Percentiles rank a stretch among this genome's conserved stretches.
These are phyloP conservation scores for Zoroaster sp. DNA, from an alignment of 53 echinoderm and acorn worm genomes.

Conservation along the genomic window DNA sequence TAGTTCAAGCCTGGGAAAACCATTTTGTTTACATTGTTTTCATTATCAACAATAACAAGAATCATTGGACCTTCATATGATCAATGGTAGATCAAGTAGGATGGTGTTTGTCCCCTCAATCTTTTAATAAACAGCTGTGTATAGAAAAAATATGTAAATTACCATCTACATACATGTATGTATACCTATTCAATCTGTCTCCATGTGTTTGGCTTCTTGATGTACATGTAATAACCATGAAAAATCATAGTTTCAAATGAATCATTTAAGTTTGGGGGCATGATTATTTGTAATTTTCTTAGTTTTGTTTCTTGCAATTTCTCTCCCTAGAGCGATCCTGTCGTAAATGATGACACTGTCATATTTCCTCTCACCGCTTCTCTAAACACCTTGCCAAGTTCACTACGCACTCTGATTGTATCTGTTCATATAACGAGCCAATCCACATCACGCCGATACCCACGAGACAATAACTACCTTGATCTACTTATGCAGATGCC, in stretches of 20 bases:
- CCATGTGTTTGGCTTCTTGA: neutral
- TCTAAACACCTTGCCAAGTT: slow-evolving; percentile 27
- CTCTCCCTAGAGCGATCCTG: slow-evolving; percentile 24
- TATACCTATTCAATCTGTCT: too few species aligned
- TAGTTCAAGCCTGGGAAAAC: too few species aligned
- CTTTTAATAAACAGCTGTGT: too few species aligned
- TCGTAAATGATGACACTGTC: slow-evolving; percentile 18
- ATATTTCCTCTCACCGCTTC: slow-evolving; percentile 36
- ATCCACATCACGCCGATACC: slow-evolving; percentile 9
- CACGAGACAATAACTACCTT: slow-evolving; percentile 45
- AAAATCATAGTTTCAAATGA: too few species aligned
- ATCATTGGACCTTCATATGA: too few species aligned
- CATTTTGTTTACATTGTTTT: too few species aligned
- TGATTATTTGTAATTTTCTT: neutral
- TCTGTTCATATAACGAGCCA: slow-evolving; percentile 46
- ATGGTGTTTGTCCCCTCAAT: too few species aligned
- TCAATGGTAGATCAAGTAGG: too few species aligned
- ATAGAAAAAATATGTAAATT: too few species aligned
- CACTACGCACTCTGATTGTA: slow-evolving; percentile 33
- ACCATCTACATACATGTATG: too few species aligned
- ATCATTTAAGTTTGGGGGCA: neutral
- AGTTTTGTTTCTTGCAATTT: neutral
- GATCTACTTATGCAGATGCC: slow-evolving; percentile 54
- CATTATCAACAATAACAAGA: too few species aligned
- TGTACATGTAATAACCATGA: slow-evolving; percentile 5